phyloP scores from a whole-genome alignment of 2,888 invertebrate species.

The Stenodera caucasica region DNA sequence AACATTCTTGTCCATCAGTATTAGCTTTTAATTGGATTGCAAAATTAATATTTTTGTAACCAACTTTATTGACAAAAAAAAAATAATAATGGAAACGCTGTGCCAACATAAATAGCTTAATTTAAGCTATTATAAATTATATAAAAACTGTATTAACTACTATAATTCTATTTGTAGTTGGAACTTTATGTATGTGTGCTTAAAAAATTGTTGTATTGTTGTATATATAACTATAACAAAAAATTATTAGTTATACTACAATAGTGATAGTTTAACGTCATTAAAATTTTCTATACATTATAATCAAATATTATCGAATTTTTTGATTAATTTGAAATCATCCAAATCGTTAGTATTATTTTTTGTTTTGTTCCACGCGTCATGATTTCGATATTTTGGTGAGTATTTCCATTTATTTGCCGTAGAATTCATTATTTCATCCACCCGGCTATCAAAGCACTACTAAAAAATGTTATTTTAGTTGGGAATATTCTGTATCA shows the following conservation, averaged over 20 bases:
- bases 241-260: background rate
- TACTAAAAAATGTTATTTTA: too few species aligned
- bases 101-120: conserved; percentile 43
- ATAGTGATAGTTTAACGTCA: background rate
- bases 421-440: conserved; percentile 22
- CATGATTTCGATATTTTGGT: conserved; percentile 44
- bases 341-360: conserved; percentile 36
- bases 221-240: conserved; percentile 29
- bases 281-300: background rate
- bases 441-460: too few species aligned
- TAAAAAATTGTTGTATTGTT: conserved; percentile 37
- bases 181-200: conserved; percentile 37
- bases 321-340: conserved; percentile 18
- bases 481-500: too few species aligned
- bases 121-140: conserved; percentile 22
- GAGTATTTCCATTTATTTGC: conserved; percentile 33
- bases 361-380: conserved; percentile 47
- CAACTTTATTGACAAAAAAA: conserved; percentile 44
- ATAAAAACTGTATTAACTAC: conserved; percentile 10
- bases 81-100: conserved; percentile 36
- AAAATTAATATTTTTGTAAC: conserved; percentile 51
- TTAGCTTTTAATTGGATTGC: conserved; percentile 51
- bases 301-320: conserved; percentile 3
- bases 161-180: conserved; percentile 31
- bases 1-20: conserved; percentile 44